These are phyloP conservation scores for Hapalemur alaotrensis DNA, from an alignment of 2,797 vertebrate species.

Conservation along the genomic window DNA sequence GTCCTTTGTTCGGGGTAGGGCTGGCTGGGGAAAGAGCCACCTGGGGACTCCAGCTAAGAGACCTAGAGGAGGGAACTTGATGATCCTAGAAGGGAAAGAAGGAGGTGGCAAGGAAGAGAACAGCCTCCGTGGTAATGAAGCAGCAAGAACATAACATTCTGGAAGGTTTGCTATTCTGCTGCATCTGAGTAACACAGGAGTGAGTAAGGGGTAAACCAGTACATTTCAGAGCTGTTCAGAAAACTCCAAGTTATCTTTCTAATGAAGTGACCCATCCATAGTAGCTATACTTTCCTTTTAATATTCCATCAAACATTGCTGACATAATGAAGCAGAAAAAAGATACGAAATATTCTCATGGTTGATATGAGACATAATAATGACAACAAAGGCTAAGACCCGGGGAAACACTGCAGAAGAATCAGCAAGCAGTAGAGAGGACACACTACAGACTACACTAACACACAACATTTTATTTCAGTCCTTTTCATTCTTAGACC, in stretches of 20 bases:
- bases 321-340: background rate
- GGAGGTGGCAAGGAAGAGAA: background rate
- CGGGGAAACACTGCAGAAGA: background rate
- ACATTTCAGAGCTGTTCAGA: background rate
- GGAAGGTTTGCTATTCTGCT: background rate
- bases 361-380: background rate
- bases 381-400: background rate
- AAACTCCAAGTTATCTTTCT: background rate
- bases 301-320: background rate
- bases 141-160: background rate
- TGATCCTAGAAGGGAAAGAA: background rate
- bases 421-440: background rate
- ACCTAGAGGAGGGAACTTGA: background rate
- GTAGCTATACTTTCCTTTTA: background rate
- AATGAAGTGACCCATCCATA: background rate
- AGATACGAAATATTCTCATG: background rate
- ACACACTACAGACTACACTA: background rate
- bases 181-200: background rate
- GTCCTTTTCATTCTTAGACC: background rate
- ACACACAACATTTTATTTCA: background rate
- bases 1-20: background rate
- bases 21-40: background rate
- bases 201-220: background rate
- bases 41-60: conserved; percentile 30
- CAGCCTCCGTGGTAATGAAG: background rate